These are phyloP conservation scores for Argyresthia goedartella DNA, from an alignment of 2,888 invertebrate genomes.

Conservation along the genomic window DNA sequence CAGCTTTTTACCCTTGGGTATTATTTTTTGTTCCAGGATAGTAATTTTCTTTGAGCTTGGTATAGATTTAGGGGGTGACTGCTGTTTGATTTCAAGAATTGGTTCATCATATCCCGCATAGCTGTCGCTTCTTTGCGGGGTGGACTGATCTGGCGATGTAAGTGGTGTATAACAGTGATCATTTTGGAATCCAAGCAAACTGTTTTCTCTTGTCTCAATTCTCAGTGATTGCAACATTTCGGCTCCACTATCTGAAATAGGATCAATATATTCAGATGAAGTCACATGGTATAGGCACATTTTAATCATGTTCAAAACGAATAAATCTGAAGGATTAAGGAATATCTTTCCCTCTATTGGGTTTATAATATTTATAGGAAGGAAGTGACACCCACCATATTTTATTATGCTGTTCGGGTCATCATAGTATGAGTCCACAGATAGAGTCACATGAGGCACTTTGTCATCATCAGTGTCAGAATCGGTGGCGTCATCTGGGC, in stretches of 20 bases:
- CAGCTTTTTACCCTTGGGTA: conserved; percentile 63
- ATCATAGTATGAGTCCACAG: conserved; percentile 76
- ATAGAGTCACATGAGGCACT: conserved; percentile 73
- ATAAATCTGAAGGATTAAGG: not conserved
- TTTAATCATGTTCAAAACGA: too few relatives aligned
- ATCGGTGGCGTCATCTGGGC: conserved; percentile 68
- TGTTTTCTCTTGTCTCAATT: conserved; percentile 62
- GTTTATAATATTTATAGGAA: too few relatives aligned
- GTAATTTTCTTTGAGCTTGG: conserved; percentile 60
- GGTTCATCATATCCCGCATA: conserved; percentile 49
- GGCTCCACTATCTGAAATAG: conserved; percentile 50
- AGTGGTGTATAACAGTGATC: conserved; percentile 87
- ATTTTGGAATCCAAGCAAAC: conserved; percentile 76
- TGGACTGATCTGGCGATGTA: conserved; percentile 72
- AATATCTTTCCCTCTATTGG: not conserved
- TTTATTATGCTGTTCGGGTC: conserved; percentile 66
- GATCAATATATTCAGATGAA: conserved; percentile 2
- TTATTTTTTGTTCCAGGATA: conserved; percentile 58
- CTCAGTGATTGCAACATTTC: conserved; percentile 63
- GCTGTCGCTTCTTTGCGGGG: conserved; percentile 40
- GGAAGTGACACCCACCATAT: conserved; percentile 40
- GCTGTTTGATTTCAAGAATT: conserved; percentile 54
- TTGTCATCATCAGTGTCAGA: conserved; percentile 71
- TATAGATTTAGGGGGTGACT: conserved; percentile 52
- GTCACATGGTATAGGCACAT: too few relatives aligned